phyloP scores from a whole-genome alignment of 2,113 vertebrate species.

The Nibea coibor region DNA sequence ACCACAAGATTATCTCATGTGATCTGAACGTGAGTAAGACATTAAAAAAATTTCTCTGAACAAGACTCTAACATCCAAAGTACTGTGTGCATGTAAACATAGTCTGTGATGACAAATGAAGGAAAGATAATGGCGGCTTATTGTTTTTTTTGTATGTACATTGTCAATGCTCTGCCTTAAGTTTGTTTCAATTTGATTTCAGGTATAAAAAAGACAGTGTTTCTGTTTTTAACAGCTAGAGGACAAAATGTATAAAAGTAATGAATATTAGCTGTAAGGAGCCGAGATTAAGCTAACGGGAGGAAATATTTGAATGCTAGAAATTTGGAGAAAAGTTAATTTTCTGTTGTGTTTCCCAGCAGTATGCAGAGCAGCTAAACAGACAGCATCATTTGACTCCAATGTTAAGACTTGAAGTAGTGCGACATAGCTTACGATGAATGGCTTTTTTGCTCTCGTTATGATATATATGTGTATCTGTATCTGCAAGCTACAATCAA shows the following conservation, averaged over 20 bases:
- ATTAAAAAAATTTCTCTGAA: neutral
- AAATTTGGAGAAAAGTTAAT: too few relatives aligned
- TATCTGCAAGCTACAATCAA: slow-evolving; percentile 49
- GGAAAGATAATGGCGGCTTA: slow-evolving; percentile 35
- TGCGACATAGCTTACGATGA: slow-evolving; percentile 6
- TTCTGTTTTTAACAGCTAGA: neutral
- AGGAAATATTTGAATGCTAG: neutral
- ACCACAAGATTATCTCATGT: neutral
- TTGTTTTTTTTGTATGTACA: slow-evolving; percentile 38
- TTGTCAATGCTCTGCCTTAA: slow-evolving; percentile 32
- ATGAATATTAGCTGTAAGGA: neutral
- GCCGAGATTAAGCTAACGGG: neutral
- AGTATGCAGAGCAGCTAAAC: slow-evolving; percentile 2
- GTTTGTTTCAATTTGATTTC: slow-evolving; percentile 26
- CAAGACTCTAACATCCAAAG: slow-evolving; percentile 4
- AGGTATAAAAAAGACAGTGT: slow-evolving; percentile 17
- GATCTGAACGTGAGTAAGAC: slow-evolving; percentile 15
- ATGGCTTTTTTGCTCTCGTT: slow-evolving; percentile 51
- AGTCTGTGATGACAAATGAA: slow-evolving; percentile 33
- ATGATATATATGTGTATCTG: slow-evolving; percentile 44
- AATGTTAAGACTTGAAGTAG: slow-evolving; percentile 50
- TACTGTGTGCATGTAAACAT: slow-evolving; percentile 56
- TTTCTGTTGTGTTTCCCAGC: neutral
- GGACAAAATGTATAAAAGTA: neutral
- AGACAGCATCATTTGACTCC: neutral